phyloP scores from a whole-genome alignment of 1,140 invertebrate species.

The Bombus superbus region DNA sequence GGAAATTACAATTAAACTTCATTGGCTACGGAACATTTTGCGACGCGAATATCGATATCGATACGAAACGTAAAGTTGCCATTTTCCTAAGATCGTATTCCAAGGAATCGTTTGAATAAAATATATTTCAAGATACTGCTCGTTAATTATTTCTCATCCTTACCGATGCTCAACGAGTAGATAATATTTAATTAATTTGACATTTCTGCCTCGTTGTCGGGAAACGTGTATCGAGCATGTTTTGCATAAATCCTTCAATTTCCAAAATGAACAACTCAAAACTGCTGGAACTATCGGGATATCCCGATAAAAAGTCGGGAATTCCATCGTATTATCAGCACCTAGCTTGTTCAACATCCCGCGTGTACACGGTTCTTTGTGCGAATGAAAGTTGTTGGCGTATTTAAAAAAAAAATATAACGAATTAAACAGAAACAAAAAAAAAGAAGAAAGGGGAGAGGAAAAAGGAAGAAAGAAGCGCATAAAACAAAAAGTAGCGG shows the following conservation, averaged over 20 bases:
- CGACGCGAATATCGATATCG: neutral
- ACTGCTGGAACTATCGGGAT: too few species aligned
- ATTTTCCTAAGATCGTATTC: too few species aligned
- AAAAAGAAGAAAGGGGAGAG: neutral
- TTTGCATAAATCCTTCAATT: too few species aligned
- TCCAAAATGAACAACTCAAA: too few species aligned
- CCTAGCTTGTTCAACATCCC: neutral
- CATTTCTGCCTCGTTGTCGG: too few species aligned
- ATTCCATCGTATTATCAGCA: neutral
- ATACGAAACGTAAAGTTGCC: neutral
- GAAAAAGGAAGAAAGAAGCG: neutral
- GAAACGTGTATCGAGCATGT: too few species aligned
- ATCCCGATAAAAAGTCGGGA: neutral
- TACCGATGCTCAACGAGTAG: too few species aligned
- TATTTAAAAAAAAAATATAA: too few species aligned
- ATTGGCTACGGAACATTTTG: constrained; percentile 12
- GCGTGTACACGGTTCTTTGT: neutral
- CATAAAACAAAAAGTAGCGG: neutral
- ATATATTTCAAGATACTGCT: too few species aligned
- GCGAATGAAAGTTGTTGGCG: neutral
- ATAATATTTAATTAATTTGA: too few species aligned
- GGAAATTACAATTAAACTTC: constrained; percentile 50
- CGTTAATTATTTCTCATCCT: too few species aligned
- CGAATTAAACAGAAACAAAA: neutral
- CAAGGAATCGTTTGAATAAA: too few species aligned